Base-by-base conservation (phyloP, 2,888 invertebrate genomes). In the Meiosimyza decipiens region DNA sequence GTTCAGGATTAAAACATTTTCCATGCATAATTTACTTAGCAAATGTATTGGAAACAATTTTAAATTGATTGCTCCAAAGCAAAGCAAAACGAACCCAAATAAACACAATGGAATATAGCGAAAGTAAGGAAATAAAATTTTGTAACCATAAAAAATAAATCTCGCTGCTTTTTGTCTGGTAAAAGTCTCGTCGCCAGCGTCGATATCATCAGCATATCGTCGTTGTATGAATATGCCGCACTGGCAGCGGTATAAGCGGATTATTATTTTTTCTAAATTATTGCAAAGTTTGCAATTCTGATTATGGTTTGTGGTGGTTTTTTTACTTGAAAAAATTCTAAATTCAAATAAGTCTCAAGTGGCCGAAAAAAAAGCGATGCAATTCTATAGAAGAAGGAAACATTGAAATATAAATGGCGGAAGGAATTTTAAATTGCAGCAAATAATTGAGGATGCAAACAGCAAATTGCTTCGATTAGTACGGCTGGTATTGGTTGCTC, bases 11-110 rank as follows among this genome's bases (percentile, higher is more conserved):
- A 79, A 79, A 79, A 70, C 80, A 82, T 81, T 81, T 81, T 80
- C 79, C 82, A 83, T 83, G 83, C 82, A 82, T 82, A 82, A 82
- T 82, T 82, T 82, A 80, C 76, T 76, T 78, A 73, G 76, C 78
- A 81, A 83, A 82, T 82, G 83, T 82, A 82, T 82, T 81, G 82
- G 82, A 82, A 82, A 80, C 78, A 82, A 82, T 81, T 81, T 81
- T 77, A 83, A 82, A 82, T 83, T 82, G 83, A 83, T 81, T 81
- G 81, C 80, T 79, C 49, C 51, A 33, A 28, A 28, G 28, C 28
- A 28, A 28, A 65, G 63, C 65, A 16, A 59, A 40, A 40, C 64
- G n/a, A 16, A 55, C 6, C 15, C 47, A 50, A 55, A 71, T 64
- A 57, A 62, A 55, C 62, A 47, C 63, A 16, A 49, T n/a, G 50